Evolutionary conservation across 35 echinoderm and acorn worm species (phyloP).

Genomic region (Patiria miniata): DNA sequence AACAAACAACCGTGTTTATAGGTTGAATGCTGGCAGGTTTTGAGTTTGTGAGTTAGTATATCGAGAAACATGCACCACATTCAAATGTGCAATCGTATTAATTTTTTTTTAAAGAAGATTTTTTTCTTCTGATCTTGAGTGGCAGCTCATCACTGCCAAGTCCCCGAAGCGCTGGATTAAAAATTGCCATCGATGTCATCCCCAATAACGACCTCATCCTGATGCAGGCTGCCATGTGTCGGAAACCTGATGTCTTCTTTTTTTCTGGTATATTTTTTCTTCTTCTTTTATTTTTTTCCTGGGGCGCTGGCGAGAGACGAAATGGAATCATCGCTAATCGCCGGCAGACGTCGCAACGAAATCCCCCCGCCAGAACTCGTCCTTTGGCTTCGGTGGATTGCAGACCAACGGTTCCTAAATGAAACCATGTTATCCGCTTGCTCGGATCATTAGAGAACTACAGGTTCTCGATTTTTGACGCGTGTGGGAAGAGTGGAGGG

Average conservation of each 20-base stretch:
- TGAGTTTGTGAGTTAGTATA: too few relatives aligned
- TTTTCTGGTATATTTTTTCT: too few relatives aligned
- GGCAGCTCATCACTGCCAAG: constrained; percentile 5
- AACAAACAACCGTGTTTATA: too few relatives aligned
- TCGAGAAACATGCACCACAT: too few relatives aligned
- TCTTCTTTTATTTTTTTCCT: background rate
- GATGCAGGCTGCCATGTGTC: constrained; percentile 20
- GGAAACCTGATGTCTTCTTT: constrained; percentile 25
- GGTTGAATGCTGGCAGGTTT: too few relatives aligned
- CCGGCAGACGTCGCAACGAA: background rate
- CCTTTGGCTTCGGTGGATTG: background rate
- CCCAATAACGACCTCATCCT: background rate
- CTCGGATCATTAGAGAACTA: background rate
- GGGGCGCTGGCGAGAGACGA: background rate
- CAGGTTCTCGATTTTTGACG: constrained; percentile 18
- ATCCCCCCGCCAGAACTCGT: constrained; percentile 11
- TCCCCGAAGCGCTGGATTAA: background rate
- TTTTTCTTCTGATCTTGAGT: too few relatives aligned
- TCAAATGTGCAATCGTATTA: too few relatives aligned
- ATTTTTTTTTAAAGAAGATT: too few relatives aligned
- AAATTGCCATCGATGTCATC: constrained; percentile 12
- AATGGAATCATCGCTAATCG: constrained; percentile 10
- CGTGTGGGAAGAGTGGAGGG: background rate
- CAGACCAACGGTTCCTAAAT: background rate
- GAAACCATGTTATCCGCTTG: constrained; percentile 21